Conservation (phyloP, 2,888 invertebrate genomes). For the Rhorus exstirpatorius region DNA sequence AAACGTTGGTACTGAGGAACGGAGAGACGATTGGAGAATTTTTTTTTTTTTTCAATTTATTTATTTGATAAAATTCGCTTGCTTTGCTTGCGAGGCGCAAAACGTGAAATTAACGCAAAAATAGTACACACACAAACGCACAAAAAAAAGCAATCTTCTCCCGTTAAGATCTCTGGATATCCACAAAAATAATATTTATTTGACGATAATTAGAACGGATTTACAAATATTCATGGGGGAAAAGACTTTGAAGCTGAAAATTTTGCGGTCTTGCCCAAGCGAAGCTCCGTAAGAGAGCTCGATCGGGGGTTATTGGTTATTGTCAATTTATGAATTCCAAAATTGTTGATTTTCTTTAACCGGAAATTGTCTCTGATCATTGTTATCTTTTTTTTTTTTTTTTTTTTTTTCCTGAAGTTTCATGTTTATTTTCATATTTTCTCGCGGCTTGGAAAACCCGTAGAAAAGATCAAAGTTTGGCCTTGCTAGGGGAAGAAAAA, state of each 20-base stretch:
- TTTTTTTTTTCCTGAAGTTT: no score
- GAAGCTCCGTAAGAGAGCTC: constrained; percentile 23
- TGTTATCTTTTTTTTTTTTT: not conserved
- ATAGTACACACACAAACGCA: constrained; percentile 61
- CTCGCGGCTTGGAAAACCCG: constrained; percentile 53
- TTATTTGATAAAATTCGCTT: constrained; percentile 20
- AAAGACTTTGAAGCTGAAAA: constrained; percentile 16
- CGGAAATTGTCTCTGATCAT: constrained; percentile 1
- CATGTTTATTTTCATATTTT: constrained; percentile 6
- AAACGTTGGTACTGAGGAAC: no score
- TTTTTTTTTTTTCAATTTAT: not conserved
- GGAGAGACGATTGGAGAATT: constrained; percentile 38
- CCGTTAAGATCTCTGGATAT: constrained; percentile 68
- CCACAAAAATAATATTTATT: constrained; percentile 80
- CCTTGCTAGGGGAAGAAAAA: constrained; percentile 46
- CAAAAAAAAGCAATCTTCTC: no score
- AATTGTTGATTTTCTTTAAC: constrained; percentile 12
- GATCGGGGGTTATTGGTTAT: no score
- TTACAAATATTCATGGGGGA: constrained; percentile 59
- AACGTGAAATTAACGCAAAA: constrained; percentile 60
- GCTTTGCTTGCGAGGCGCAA: constrained; percentile 50
- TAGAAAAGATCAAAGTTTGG: constrained; percentile 77
- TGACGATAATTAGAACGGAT: constrained; percentile 71
- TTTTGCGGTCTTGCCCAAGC: constrained; percentile 6
- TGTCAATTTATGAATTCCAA: no score